Evolutionary conservation across 2,888 invertebrate genomes (phyloP), one percentile per base, ranked within the genome.

Genomic region (Mimachlamys varia): DNA sequence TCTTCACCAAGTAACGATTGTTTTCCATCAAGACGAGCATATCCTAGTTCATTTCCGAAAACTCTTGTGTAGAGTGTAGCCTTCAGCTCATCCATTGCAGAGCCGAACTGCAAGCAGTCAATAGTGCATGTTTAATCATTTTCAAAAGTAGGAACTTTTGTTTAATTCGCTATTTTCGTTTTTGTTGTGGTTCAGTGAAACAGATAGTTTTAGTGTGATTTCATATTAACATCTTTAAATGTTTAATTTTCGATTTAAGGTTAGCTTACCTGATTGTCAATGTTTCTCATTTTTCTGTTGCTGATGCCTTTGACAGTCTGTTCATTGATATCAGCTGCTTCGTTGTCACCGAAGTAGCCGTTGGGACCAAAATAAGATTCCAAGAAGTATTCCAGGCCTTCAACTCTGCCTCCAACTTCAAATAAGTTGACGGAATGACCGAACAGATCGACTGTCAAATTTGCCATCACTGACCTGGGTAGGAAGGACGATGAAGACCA

Each of bases 371-470:
- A 98, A 92, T 98, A 97, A 55, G 98, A 97, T 96, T 99, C 98
- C 89, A 98, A 97, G 96, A 98, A 98, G 93, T 98, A 93, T 96
- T 99, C 99, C 94, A 99, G 98, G 12, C 99, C 99, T 97, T 99
- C 98, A n/a, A 98, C 97, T 91, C 99, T 97, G 10, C 98, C 98
- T 95, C 98, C 98, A 90, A 99, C 44, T 97, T 99, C 98, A 93
- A 98, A 97, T 88, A 98, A 96, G 96, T 99, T 99, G 91, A 99
- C 98, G 0, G 98, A 98, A 96, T 98, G 98, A 0, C 99, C 99
- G 91, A 97, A 97, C 33, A 97, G 93, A 90, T 97, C 96, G 4
- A 96, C 94, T 10, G 96, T 97, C 44, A 97, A 93, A 92, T 97
- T 97, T 89, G 96, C 92, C 93, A 94, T 95, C 58, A 94, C 96